These are phyloP conservation scores for Danaus melanippus DNA, from an alignment of 1,140 invertebrate genomes.

Conservation along the genomic window DNA sequence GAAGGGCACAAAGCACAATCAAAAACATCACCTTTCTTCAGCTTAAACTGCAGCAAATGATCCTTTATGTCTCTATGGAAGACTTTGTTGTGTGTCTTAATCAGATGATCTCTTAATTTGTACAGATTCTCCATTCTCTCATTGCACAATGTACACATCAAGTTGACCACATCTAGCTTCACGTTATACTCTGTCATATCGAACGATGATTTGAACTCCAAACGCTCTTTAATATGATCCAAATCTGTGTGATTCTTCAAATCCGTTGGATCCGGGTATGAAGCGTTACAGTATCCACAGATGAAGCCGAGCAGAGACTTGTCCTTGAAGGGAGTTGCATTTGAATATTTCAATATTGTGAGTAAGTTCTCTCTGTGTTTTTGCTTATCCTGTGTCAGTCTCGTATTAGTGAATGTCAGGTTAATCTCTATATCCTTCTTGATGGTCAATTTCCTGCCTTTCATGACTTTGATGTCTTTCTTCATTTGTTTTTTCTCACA, in stretches of 20 bases:
- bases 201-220: conserved; percentile 36
- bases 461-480: conserved; percentile 18
- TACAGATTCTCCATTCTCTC: conserved; percentile 31
- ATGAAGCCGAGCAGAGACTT: conserved; percentile 40
- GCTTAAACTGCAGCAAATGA: conserved; percentile 46
- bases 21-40: conserved; percentile 47
- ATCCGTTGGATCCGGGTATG: conserved; percentile 42
- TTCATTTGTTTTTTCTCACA: conserved; percentile 22
- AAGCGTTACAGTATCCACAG: conserved; percentile 46
- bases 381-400: conserved; percentile 22
- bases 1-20: conserved; percentile 48
- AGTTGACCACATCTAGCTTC: conserved; percentile 39
- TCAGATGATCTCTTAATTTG: conserved; percentile 39
- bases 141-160: conserved; percentile 38
- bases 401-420: conserved; percentile 23
- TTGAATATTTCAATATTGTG: conserved; percentile 43
- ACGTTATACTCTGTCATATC: conserved; percentile 49
- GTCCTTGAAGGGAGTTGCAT: conserved; percentile 48
- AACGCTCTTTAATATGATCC: conserved; percentile 34
- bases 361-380: conserved; percentile 49
- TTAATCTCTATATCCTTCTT: conserved; percentile 28
- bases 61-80: conserved; percentile 51
- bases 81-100: conserved; percentile 34
- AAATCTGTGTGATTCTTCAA: conserved; percentile 37
- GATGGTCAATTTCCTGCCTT: conserved; percentile 17